Evolutionary conservation across 2,797 vertebrate genomes (phyloP).

Genomic region (Bufotes viridis): DNA sequence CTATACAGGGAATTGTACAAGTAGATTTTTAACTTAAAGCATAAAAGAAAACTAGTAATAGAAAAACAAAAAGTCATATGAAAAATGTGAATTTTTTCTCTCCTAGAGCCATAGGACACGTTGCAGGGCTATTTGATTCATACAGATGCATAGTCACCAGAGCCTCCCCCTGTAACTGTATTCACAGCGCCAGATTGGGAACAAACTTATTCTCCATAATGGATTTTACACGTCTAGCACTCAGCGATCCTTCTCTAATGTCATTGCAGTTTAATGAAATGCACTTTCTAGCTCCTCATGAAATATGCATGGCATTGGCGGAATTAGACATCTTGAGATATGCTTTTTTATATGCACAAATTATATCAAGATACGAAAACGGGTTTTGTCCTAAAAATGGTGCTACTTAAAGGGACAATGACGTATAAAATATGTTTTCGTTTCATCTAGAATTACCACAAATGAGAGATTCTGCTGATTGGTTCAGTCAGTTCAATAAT

Average conservation of each 20-base stretch:
- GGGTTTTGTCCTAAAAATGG: not conserved
- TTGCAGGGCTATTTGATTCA: not conserved
- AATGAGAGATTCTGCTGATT: not conserved
- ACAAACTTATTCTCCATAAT: constrained; percentile 12
- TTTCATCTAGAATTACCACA: not conserved
- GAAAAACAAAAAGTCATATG: not conserved
- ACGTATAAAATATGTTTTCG: not conserved
- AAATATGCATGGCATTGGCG: not conserved
- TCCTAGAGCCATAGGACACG: not conserved
- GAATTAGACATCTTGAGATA: constrained; percentile 1
- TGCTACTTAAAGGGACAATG: not conserved
- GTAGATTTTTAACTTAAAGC: not conserved
- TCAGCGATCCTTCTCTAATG: constrained; percentile 28
- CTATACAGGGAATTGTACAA: not conserved
- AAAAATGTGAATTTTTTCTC: not conserved
- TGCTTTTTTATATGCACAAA: not conserved
- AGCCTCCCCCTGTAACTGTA: not conserved
- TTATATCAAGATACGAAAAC: constrained; percentile 1
- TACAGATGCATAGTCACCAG: not conserved
- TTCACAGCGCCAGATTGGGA: not conserved
- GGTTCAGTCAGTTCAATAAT: not conserved
- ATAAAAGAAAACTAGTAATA: not conserved
- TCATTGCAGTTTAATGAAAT: constrained; percentile 44
- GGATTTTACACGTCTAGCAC: constrained; percentile 14
- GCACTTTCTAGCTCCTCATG: constrained; percentile 10